phyloP scores from a whole-genome alignment of 1,140 invertebrate genomes.

The Lepeophtheirus salmonis region DNA sequence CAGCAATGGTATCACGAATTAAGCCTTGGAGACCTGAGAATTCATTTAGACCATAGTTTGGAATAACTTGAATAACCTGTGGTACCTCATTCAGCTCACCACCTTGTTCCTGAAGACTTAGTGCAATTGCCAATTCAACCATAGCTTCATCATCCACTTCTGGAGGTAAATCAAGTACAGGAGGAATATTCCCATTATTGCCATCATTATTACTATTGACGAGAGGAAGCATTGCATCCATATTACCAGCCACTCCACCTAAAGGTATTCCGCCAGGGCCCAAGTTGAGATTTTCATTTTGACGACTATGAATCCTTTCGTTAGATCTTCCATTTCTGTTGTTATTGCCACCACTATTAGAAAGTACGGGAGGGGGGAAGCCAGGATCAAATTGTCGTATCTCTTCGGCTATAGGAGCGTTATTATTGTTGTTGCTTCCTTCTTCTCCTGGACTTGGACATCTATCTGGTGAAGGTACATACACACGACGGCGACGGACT shows the following conservation, averaged over 20 bases:
- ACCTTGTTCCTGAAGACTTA: conserved; percentile 57
- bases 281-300: neutral
- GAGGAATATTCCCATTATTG: conserved; percentile 30
- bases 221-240: conserved; percentile 7
- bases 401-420: neutral
- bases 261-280: conserved; percentile 16
- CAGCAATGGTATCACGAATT: neutral
- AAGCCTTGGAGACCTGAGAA: conserved; percentile 24
- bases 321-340: too few species aligned
- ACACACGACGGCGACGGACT: conserved; percentile 48
- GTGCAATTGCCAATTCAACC: conserved; percentile 82
- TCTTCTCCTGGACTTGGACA: conserved; percentile 37
- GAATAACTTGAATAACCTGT: conserved; percentile 28
- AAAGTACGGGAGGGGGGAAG: neutral
- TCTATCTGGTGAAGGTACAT: conserved; percentile 56
- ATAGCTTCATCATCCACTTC: conserved; percentile 89
- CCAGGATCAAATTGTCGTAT: neutral
- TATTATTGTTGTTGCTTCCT: conserved; percentile 20
- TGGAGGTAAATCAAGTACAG: conserved; percentile 63
- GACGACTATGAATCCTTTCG: neutral
- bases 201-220: neutral
- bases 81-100: conserved; percentile 27
- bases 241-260: conserved; percentile 16
- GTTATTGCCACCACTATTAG: neutral
- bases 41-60: conserved; percentile 32